Conservation (phyloP, 2,797 vertebrate species). For the Poeciliopsis gracilis region DNA sequence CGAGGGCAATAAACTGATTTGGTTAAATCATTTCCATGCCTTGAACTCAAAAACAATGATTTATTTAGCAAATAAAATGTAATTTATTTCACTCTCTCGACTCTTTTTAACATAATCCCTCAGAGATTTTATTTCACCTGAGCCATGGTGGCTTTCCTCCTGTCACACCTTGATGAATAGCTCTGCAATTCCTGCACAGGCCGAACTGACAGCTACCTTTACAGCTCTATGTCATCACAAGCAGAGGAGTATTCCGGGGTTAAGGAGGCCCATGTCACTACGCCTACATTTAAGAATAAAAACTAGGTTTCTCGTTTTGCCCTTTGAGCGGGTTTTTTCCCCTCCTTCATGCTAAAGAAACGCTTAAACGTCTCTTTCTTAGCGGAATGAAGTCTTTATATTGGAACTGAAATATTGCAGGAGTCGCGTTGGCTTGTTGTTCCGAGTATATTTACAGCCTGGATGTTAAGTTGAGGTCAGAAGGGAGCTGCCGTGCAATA, state of each 20-base stretch:
- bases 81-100: background rate
- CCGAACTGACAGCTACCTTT: slow-evolving; percentile 72
- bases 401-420: slow-evolving; percentile 31
- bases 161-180: slow-evolving; percentile 74
- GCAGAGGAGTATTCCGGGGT: slow-evolving; percentile 66
- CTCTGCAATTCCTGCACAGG: slow-evolving; percentile 60
- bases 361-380: background rate
- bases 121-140: slow-evolving; percentile 29
- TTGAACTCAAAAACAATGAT: background rate
- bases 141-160: slow-evolving; percentile 45
- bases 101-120: background rate
- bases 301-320: slow-evolving; percentile 7
- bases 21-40: background rate
- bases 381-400: background rate
- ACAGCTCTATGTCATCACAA: slow-evolving; percentile 65
- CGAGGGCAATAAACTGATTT: background rate
- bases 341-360: background rate
- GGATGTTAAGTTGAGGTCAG: slow-evolving; percentile 49
- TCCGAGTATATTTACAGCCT: slow-evolving; percentile 18
- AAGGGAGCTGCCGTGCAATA: slow-evolving; percentile 32
- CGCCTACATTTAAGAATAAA: slow-evolving; percentile 25
- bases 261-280: slow-evolving; percentile 71
- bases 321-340: background rate
- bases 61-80: background rate
- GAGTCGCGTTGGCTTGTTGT: slow-evolving; percentile 7